phyloP scores from a whole-genome alignment of 1,140 invertebrate species.

The Octopus bimaculoides region DNA sequence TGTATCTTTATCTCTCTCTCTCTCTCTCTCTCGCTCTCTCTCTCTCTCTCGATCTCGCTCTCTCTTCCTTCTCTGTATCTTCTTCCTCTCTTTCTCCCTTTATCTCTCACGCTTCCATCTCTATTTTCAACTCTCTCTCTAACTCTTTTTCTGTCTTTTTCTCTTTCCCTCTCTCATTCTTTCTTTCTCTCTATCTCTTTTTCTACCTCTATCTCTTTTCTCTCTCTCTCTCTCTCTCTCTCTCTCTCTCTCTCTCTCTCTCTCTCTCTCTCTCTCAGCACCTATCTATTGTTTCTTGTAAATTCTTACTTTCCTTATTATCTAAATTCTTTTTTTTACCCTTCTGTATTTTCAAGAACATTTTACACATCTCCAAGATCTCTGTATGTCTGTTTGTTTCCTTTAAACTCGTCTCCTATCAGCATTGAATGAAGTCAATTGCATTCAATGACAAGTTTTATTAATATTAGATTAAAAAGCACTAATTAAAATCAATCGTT shows the following conservation, averaged over 20 bases:
- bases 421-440: no score
- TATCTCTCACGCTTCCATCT: background rate
- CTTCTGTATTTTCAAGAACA: no score
- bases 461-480: no score
- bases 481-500: no score
- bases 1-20: slow-evolving; percentile 19
- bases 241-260: background rate
- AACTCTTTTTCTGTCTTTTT: background rate
- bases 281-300: no score
- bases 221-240: background rate
- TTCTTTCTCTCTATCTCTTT: background rate
- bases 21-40: slow-evolving; percentile 19
- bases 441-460: no score
- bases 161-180: background rate
- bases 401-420: no score
- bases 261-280: background rate
- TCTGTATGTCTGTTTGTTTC: no score
- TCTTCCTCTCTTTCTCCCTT: slow-evolving; percentile 8
- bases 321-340: no score
- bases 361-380: no score
- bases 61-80: background rate
- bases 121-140: slow-evolving; percentile 2
- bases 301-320: no score
- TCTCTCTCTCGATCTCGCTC: slow-evolving; percentile 5
- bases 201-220: slow-evolving; percentile 4